phyloP scores from a whole-genome alignment of 2,888 invertebrate genomes.

The Chesias legatella region DNA sequence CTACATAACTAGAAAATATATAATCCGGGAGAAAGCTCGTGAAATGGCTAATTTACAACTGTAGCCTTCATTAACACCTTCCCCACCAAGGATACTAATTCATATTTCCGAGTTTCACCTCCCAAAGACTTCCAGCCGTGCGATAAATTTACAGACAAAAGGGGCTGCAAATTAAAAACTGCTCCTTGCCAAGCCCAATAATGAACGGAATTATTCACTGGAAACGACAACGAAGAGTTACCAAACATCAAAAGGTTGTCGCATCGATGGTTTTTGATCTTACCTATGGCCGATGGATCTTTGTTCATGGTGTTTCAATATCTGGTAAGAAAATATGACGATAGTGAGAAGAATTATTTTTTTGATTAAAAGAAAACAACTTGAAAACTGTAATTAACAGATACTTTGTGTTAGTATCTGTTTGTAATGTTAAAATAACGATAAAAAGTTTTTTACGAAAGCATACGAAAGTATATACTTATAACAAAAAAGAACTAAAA shows the following conservation, averaged over 20 bases:
- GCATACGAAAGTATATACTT: too few species aligned
- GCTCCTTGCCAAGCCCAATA: conserved; percentile 56
- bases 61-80: conserved; percentile 52
- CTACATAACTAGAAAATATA: too few species aligned
- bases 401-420: too few species aligned
- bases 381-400: too few species aligned
- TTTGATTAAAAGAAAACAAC: too few species aligned
- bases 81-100: conserved; percentile 60
- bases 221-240: conserved; percentile 34
- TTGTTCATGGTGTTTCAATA: neutral
- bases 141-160: conserved; percentile 67
- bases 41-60: conserved; percentile 36
- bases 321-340: too few species aligned
- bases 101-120: conserved; percentile 55
- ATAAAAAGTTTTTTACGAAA: too few species aligned
- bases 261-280: conserved; percentile 3
- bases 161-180: conserved; percentile 73
- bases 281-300: neutral
- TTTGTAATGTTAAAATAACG: too few species aligned
- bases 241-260: conserved; percentile 2
- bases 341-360: too few species aligned
- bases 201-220: conserved; percentile 40
- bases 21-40: conserved; percentile 8
- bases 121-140: conserved; percentile 57
- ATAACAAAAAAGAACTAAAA: too few species aligned